These are phyloP conservation scores for Eulemur albifrons DNA, from an alignment of 2,797 vertebrate species.

Conservation along the genomic window DNA sequence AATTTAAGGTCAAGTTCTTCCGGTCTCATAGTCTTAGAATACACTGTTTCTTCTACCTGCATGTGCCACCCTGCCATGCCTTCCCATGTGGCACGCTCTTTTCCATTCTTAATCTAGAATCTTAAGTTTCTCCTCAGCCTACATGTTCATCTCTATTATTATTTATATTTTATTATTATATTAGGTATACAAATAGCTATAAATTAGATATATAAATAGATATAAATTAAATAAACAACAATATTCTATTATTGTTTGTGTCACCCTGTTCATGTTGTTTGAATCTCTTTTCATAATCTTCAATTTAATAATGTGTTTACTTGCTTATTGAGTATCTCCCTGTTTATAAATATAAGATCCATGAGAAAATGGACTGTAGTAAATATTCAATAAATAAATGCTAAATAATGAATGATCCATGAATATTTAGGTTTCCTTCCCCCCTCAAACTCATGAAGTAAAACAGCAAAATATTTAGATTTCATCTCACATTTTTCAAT, in stretches of 20 bases:
- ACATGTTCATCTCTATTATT: neutral
- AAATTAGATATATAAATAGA: no score
- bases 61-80: neutral
- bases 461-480: neutral
- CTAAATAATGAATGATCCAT: neutral
- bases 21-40: neutral
- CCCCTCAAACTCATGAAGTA: neutral
- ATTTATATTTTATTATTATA: neutral
- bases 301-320: neutral
- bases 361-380: neutral
- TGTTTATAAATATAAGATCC: neutral
- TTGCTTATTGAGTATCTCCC: neutral
- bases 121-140: neutral
- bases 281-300: neutral
- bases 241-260: neutral
- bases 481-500: neutral
- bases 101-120: neutral
- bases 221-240: no score
- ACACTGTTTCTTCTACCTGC: neutral
- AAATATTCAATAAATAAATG: neutral
- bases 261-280: neutral
- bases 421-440: neutral
- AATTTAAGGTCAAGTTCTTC: neutral
- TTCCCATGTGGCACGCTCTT: neutral
- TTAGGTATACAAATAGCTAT: no score